Evolutionary conservation across 2,888 invertebrate species (phyloP).

Genomic region (Agrotis clavis): DNA sequence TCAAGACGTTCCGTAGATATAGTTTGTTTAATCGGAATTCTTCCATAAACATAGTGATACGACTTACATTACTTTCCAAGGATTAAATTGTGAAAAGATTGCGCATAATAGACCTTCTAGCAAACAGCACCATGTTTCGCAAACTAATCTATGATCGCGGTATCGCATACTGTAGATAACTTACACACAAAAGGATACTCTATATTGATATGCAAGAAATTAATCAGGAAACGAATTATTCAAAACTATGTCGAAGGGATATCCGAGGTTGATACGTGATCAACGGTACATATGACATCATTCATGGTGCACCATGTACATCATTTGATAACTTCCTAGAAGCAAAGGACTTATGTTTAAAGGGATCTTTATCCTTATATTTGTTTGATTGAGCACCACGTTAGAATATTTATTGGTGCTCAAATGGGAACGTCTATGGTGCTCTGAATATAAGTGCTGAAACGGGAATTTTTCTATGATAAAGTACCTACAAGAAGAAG

Average conservation of each 20-base stretch:
- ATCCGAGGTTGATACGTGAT: conserved; percentile 48
- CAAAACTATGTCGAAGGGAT: conserved; percentile 23
- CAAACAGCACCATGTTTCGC: too few species aligned
- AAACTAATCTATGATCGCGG: neutral
- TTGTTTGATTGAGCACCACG: neutral
- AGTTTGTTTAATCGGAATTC: too few species aligned
- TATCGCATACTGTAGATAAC: neutral
- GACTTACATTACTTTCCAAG: too few species aligned
- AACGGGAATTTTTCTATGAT: too few species aligned
- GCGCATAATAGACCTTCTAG: too few species aligned
- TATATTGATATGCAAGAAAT: conserved; percentile 23
- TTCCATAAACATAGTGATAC: too few species aligned
- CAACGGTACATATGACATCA: conserved; percentile 30
- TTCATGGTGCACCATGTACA: conserved; percentile 14
- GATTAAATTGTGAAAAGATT: too few species aligned
- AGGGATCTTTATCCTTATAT: conserved; percentile 46
- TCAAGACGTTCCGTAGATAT: too few species aligned
- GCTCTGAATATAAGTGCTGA: too few species aligned
- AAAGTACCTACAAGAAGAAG: too few species aligned
- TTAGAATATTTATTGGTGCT: too few species aligned
- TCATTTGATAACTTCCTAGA: conserved; percentile 34
- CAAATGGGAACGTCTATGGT: too few species aligned
- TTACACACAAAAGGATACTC: neutral
- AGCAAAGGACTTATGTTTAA: neutral
- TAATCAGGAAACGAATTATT: conserved; percentile 40